Conservation (phyloP, 2,113 vertebrate species). For the Odobenus rosmarus region DNA sequence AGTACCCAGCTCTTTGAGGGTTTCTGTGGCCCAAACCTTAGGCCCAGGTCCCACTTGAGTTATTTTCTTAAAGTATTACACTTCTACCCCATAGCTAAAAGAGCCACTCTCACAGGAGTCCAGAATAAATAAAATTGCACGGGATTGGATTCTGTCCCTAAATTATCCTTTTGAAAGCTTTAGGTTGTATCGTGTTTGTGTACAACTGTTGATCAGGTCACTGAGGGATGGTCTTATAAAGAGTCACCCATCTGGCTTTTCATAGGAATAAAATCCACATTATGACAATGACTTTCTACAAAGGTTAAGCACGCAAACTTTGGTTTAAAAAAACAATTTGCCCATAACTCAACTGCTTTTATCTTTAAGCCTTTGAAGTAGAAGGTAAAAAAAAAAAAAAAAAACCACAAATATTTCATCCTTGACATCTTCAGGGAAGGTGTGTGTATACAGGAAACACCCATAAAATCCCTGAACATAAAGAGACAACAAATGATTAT, state of each 20-base stretch:
- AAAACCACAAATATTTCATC: constrained; percentile 63
- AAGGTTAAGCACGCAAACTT: constrained; percentile 62
- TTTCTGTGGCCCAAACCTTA: not conserved
- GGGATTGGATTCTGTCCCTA: constrained; percentile 13
- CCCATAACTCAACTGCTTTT: constrained; percentile 70
- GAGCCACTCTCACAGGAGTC: not conserved
- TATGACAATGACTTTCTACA: constrained; percentile 56
- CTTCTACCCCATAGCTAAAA: not conserved
- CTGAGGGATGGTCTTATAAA: constrained; percentile 39
- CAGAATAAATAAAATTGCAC: constrained; percentile 15
- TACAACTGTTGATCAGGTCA: constrained; percentile 16
- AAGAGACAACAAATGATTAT: constrained; percentile 51
- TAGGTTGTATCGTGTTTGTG: not conserved
- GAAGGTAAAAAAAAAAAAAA: constrained; percentile 45
- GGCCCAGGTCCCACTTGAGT: not conserved
- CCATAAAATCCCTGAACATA: constrained; percentile 56
- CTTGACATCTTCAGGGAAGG: constrained; percentile 74
- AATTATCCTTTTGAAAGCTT: constrained; percentile 50
- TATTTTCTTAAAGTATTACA: not conserved
- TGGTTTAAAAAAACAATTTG: constrained; percentile 41
- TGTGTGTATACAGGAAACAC: constrained; percentile 75
- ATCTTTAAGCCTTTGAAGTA: constrained; percentile 72
- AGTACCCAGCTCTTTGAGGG: not conserved
- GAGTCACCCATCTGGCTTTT: constrained; percentile 41
- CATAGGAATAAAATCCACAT: constrained; percentile 52